These are phyloP conservation scores for Protobothrops mucrosquamatus DNA, from an alignment of 2,113 vertebrate genomes.

Conservation along the genomic window DNA sequence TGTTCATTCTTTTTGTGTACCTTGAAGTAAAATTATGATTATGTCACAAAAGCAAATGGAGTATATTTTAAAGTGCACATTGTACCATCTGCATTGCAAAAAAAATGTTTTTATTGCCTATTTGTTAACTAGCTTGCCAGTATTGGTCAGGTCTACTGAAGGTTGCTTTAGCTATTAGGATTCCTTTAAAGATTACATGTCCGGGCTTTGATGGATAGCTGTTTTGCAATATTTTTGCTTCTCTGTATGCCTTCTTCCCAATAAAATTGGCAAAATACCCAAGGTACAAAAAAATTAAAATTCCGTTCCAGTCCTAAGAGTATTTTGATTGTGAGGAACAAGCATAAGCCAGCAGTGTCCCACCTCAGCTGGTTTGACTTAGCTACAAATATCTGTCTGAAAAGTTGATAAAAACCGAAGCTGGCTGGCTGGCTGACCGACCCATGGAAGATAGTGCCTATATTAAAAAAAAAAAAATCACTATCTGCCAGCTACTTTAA, in stretches of 20 bases:
- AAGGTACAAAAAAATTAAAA: background rate
- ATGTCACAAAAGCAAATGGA: background rate
- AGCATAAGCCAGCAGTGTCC: background rate
- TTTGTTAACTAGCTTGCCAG: slow-evolving; percentile 18
- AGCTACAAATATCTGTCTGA: background rate
- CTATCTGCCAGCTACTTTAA: background rate
- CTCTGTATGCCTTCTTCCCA: background rate
- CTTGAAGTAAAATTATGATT: background rate
- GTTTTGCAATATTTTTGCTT: background rate
- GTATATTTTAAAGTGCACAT: slow-evolving; percentile 18
- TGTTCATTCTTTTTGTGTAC: background rate
- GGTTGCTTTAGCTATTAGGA: background rate
- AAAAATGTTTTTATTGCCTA: slow-evolving; percentile 9
- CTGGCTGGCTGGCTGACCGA: background rate
- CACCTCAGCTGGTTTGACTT: background rate
- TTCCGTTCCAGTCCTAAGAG: background rate
- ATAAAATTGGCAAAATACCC: background rate
- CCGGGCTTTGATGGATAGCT: background rate
- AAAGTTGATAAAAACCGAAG: background rate
- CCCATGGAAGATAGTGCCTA: background rate
- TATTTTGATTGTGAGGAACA: background rate
- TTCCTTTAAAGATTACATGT: background rate
- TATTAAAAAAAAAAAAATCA: background rate
- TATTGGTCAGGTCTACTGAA: background rate
- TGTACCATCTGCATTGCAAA: slow-evolving; percentile 21